Base-by-base conservation (phyloP, 30 jellyfish, hydroid and myxozoan genomes). In the Aurelia sp. region DNA sequence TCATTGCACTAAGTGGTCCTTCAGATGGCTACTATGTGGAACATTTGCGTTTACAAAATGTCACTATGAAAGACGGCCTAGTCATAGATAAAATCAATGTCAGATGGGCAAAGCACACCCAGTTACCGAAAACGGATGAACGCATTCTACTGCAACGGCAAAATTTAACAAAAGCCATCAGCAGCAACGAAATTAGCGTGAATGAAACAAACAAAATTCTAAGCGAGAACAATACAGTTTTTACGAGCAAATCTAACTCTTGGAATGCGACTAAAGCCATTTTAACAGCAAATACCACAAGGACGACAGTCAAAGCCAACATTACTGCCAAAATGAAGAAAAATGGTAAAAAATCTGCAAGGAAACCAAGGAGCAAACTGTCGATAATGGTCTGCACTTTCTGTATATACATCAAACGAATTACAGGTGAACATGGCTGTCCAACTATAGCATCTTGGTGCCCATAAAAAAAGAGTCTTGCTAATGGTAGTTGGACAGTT, bases 101-200 rank as follows among this genome's bases (percentile, higher is more conserved):
- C 11, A 62, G 87, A 15, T 92, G 98, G 98, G 98, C 98, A 21
- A 82, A 86, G 27, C 98, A 92, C 65, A 92, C 98, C 11, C 76
- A 73, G 66, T 47, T 77, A 59, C 89, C 86, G 48, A 35, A 57
- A 55, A 82, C 78, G 8, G 98, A 86, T 72, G 96, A 91, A 64
- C 66, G 93, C 19, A 85, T 90, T 6, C 59, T 90, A 53, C 79
- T 89, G 3, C 75, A 77, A 53, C 52, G 68, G 63, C 48, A 74
- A 52, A 78, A 57, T 48, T 16, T 19, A 31, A 44, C 62, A 0
- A 57, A 62, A 40, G 73, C 33, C 0, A 64, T 30, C 74, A 21
- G 48, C 15, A 41, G 23, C 13, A 31, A 41, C 48, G 52, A 13
- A 35, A 27, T 53, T 17, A 33, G 16, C 21, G 70, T 17, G 8